Conservation (phyloP, 2,797 vertebrate genomes). For the Gymnodraco acuticeps region DNA sequence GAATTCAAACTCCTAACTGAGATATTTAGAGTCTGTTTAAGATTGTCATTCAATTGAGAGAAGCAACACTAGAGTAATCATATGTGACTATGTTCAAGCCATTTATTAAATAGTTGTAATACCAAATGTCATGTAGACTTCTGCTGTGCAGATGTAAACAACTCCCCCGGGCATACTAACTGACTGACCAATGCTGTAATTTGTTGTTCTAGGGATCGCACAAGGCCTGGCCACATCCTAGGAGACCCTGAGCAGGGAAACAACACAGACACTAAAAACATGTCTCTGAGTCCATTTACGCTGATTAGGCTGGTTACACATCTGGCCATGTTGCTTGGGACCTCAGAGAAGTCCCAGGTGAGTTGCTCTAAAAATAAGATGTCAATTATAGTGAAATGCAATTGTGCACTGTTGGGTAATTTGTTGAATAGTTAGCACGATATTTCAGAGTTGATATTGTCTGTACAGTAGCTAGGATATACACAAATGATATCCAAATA, state of each 20-base stretch:
- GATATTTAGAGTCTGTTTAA: neutral
- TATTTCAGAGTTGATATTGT: neutral
- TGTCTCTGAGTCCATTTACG: slow-evolving; percentile 80
- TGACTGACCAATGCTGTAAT: neutral
- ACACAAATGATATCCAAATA: neutral
- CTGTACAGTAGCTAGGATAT: neutral
- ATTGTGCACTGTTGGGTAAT: too few species aligned
- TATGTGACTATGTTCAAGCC: neutral
- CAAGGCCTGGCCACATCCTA: slow-evolving; percentile 87
- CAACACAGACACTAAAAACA: slow-evolving; percentile 76
- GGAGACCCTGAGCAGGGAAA: slow-evolving; percentile 69
- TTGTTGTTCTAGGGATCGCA: slow-evolving; percentile 82
- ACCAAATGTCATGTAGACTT: neutral
- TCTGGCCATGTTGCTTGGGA: slow-evolving; percentile 86
- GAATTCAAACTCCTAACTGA: neutral
- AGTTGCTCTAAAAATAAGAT: neutral
- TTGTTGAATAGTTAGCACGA: too few species aligned
- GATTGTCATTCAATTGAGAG: neutral
- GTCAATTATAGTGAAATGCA: too few species aligned
- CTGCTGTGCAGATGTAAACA: neutral
- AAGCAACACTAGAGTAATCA: neutral
- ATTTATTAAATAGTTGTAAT: neutral
- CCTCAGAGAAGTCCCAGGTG: slow-evolving; percentile 76
- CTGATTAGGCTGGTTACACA: slow-evolving; percentile 88
- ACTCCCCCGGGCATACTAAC: rapidly evolving